Conservation (phyloP, 2,888 invertebrate species). For the Cremastobaeus sp. region DNA sequence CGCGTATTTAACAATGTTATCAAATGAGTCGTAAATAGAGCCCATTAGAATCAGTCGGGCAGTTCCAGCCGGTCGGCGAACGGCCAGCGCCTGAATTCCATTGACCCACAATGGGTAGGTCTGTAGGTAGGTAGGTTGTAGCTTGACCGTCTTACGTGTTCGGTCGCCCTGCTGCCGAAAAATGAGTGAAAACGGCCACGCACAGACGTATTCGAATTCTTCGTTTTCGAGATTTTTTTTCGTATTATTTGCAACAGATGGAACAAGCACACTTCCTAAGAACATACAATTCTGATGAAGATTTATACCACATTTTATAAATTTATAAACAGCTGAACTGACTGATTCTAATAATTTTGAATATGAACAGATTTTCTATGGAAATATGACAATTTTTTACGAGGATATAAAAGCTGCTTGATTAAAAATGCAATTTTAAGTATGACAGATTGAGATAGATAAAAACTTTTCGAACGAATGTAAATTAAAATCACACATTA, state of each 20-base stretch:
- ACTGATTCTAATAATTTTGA: too few relatives aligned
- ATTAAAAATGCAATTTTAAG: too few relatives aligned
- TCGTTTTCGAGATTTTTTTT: constrained; percentile 11
- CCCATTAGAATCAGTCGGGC: constrained; percentile 55
- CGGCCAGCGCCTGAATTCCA: constrained; percentile 72
- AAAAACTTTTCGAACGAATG: too few relatives aligned
- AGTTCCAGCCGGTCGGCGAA: constrained; percentile 66
- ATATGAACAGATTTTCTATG: too few relatives aligned
- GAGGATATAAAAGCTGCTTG: too few relatives aligned
- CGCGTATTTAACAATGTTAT: constrained; percentile 1
- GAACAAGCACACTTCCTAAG: constrained; percentile 15
- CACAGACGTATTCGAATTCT: constrained; percentile 32
- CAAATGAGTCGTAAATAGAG: constrained; percentile 17
- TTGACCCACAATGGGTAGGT: constrained; percentile 74
- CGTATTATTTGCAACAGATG: constrained; percentile 16
- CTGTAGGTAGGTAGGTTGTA: constrained; percentile 67
- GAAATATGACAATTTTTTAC: too few relatives aligned
- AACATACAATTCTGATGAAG: neutral
- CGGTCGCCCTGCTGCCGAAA: constrained; percentile 62
- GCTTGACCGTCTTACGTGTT: constrained; percentile 67
- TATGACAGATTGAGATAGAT: too few relatives aligned
- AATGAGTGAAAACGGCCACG: constrained; percentile 43
- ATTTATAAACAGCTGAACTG: too few relatives aligned
- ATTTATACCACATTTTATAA: too few relatives aligned
- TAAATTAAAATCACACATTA: too few relatives aligned